Evolutionary conservation across 2,113 vertebrate species (phyloP), one percentile per base, ranked within the genome.

Genomic region (Dicentrarchus labrax): DNA sequence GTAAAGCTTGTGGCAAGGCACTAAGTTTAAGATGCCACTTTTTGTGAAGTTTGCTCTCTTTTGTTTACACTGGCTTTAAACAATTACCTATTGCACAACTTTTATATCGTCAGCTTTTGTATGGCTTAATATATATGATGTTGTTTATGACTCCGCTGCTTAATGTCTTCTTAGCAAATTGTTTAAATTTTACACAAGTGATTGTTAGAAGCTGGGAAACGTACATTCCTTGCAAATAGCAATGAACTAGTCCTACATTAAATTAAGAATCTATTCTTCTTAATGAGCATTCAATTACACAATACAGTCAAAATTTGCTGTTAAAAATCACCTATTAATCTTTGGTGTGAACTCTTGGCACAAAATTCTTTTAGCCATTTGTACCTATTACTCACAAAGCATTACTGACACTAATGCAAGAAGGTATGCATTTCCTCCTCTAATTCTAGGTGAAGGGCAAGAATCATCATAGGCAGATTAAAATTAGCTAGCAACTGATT

Each of bases 1-100:
- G 82, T 91, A 92, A 94, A 93, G 91, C 91, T 92, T 74, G 89
- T 93, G 93, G 92, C 92, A 95, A 95, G 94, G 94, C 93, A 95
- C 94, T 90, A 88, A 80, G 89, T 93, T 90, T 67, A 90, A 92
- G 81, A 91, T 91, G 91, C 91, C 93, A 91, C 88, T 91, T 88
- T 87, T 81, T 80, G 64, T 90, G 47, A 80, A 90, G 48, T 68
- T 67, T 76, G 87, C 38, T 83, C 69, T 90, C 51, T 81, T 78
- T 84, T 86, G 82, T 73, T 91, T 85, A 88, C 72, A 83, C 81
- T 84, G 80, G 86, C 80, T 88, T 92, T 72, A 76, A 85, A 88
- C 78, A 76, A 84, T 80, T 88, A 89, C 83, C 78, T 90, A 93
- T 89, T 92, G 89, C 89, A 94, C 91, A 94, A 82, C 66, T 84